Evolutionary conservation across 2,888 invertebrate genomes (phyloP).

Genomic region (Tenthredo livida): DNA sequence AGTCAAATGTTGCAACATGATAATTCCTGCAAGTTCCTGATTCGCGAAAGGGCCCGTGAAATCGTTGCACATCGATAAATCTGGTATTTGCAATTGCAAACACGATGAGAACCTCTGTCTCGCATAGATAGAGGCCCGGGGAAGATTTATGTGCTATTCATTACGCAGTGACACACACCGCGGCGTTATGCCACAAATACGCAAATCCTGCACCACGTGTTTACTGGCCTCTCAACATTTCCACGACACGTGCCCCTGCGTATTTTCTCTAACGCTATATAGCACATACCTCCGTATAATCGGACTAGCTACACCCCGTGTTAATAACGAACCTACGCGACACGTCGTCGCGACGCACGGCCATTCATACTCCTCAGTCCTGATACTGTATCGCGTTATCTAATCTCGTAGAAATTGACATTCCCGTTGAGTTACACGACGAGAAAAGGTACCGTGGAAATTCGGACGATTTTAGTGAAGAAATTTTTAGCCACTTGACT

Average conservation of each 20-base stretch:
- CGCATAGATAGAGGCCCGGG: constrained; percentile 15
- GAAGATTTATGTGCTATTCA: constrained; percentile 76
- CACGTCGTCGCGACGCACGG: not conserved
- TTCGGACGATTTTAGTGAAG: not conserved
- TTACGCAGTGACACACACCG: constrained; percentile 65
- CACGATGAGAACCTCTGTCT: constrained; percentile 23
- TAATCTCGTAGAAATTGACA: not conserved
- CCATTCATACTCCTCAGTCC: not conserved
- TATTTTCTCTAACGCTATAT: not conserved
- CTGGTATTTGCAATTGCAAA: not conserved
- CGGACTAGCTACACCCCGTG: not conserved
- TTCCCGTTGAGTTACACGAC: not conserved
- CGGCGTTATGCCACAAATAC: constrained; percentile 42
- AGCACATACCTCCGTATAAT: not conserved
- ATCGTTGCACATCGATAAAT: constrained; percentile 28
- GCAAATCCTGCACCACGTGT: constrained; percentile 42
- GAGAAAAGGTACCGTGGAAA: not conserved
- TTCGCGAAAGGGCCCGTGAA: not conserved
- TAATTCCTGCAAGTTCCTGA: not conserved
- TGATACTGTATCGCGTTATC: not conserved
- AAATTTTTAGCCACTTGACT: not conserved
- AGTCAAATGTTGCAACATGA: not conserved
- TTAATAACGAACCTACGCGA: constrained; percentile 27
- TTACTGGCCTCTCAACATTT: constrained; percentile 42
- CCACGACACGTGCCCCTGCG: constrained; percentile 18